Percentiles rank a stretch among this genome's conserved stretches.
These are phyloP conservation scores for Pipa parva DNA, from an alignment of 2,113 vertebrate genomes.

Conservation along the genomic window DNA sequence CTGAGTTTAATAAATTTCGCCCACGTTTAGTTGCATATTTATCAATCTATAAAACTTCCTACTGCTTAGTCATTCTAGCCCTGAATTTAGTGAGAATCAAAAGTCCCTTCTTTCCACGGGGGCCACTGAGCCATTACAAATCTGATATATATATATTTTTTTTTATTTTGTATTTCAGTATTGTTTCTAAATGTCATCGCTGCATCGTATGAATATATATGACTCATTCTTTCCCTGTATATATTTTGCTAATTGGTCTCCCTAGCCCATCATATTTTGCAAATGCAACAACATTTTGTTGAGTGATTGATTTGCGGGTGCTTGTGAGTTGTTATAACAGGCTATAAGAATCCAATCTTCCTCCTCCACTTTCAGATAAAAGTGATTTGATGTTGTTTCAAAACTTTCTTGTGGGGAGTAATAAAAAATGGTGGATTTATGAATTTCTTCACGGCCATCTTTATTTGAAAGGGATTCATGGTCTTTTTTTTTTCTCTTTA, in stretches of 20 bases:
- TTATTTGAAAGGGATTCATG: conserved; percentile 29
- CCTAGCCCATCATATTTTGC: conserved; percentile 35
- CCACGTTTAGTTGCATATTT: background rate
- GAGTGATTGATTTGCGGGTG: conserved; percentile 29
- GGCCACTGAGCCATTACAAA: background rate
- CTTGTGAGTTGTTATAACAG: conserved; percentile 34
- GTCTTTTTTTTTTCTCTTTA: conserved; percentile 22
- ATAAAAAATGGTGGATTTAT: conserved; percentile 37
- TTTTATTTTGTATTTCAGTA: background rate
- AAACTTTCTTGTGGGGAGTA: conserved; percentile 37
- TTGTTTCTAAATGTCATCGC: conserved; percentile 27
- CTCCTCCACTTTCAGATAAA: conserved; percentile 43
- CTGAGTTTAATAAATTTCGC: background rate
- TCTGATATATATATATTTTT: too few relatives aligned
- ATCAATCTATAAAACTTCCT: background rate
- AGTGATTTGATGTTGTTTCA: conserved; percentile 42
- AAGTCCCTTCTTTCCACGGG: too few relatives aligned
- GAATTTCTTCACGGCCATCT: conserved; percentile 26
- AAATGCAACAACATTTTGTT: conserved; percentile 12
- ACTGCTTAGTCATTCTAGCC: background rate
- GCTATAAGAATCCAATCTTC: conserved; percentile 41
- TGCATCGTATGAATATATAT: conserved; percentile 21
- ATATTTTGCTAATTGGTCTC: conserved; percentile 36
- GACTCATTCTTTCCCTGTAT: conserved; percentile 5
- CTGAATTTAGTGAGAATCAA: background rate